Conservation (phyloP, 2,797 vertebrate genomes). For the Trichosurus vulpecula region DNA sequence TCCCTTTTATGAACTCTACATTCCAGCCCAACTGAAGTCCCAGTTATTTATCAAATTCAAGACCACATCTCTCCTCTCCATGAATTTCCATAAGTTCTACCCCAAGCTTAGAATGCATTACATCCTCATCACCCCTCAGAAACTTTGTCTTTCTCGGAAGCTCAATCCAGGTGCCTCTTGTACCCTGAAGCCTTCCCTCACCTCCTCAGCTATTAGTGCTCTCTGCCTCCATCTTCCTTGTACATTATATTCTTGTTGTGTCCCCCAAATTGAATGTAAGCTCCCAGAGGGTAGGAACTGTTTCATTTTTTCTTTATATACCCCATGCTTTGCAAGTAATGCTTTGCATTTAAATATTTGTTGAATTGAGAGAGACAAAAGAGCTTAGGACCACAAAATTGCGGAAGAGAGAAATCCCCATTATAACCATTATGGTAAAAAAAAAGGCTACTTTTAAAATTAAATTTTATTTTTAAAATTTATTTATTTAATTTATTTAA, state of each 20-base stretch:
- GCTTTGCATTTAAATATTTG: neutral
- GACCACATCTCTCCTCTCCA: neutral
- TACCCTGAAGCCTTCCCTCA: neutral
- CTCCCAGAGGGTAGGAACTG: neutral
- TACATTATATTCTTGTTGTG: neutral
- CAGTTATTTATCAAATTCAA: neutral
- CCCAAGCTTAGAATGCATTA: neutral
- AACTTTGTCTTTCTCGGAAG: neutral
- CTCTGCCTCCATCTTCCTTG: neutral
- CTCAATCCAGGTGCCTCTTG: neutral
- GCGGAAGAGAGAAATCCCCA: neutral
- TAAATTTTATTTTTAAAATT: neutral
- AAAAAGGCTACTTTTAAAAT: neutral
- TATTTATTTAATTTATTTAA: too few species aligned
- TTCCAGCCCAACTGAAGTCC: neutral
- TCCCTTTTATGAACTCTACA: neutral
- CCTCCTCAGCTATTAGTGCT: neutral
- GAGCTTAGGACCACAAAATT: neutral
- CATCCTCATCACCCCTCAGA: neutral
- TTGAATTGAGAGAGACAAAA: neutral
- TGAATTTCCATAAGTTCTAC: neutral
- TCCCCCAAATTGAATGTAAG: neutral
- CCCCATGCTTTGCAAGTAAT: neutral
- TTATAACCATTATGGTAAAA: neutral
- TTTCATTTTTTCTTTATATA: neutral